phyloP scores from a whole-genome alignment of 2,113 vertebrate genomes.

The Antechinus flavipes region DNA sequence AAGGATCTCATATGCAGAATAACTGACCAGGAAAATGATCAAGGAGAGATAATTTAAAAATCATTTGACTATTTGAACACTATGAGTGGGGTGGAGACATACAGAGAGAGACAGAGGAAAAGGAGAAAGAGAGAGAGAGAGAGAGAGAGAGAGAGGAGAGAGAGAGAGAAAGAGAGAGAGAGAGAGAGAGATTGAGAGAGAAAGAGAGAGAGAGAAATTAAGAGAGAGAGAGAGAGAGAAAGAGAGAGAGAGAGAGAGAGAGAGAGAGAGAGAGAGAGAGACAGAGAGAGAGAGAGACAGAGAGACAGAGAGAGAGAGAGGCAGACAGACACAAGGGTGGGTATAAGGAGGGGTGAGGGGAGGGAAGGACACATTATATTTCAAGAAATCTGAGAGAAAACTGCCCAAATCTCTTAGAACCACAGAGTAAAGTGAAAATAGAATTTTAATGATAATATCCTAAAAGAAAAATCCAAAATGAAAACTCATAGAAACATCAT shows the following conservation, averaged over 20 bases:
- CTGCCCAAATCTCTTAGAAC: neutral
- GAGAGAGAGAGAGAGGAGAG: fast-evolving
- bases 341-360: no score
- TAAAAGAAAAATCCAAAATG: neutral
- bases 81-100: no score
- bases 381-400: neutral
- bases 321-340: no score
- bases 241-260: no score
- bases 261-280: no score
- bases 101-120: no score
- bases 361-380: neutral
- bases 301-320: neutral
- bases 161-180: no score
- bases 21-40: neutral
- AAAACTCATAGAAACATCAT: neutral
- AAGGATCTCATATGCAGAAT: neutral
- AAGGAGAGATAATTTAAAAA: neutral
- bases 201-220: no score
- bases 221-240: no score
- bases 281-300: neutral
- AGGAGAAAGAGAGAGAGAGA: no score
- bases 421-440: neutral
- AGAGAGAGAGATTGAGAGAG: no score
- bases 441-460: neutral
- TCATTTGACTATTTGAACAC: neutral